Conservation (phyloP, 30 jellyfish, hydroid and myxozoan genomes). For the Clytia hemisphaerica region DNA sequence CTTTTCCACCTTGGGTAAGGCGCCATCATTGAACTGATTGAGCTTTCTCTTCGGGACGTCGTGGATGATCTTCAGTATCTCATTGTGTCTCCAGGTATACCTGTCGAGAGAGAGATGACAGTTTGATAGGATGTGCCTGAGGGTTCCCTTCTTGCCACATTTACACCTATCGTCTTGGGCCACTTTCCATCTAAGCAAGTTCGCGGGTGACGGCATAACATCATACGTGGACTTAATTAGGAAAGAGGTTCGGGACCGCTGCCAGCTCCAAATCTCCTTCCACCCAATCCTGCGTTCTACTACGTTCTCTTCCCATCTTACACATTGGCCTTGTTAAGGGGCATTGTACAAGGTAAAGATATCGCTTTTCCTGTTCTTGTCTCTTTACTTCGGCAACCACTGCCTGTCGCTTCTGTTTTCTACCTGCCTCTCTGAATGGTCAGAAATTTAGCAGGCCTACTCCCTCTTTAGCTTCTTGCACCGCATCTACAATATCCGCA, state of each 20-base stretch:
- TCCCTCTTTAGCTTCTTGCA: too few relatives aligned
- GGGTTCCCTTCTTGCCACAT: slow-evolving; percentile 9
- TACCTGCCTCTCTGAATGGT: too few relatives aligned
- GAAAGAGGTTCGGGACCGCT: slow-evolving; percentile 1
- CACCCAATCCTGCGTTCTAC: slow-evolving; percentile 1
- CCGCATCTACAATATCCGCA: too few relatives aligned
- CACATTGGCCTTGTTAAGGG: neutral
- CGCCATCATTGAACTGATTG: neutral
- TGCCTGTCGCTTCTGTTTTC: too few relatives aligned
- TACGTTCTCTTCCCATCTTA: too few relatives aligned
- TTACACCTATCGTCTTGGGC: slow-evolving; percentile 6
- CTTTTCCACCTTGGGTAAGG: neutral
- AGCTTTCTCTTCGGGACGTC: neutral
- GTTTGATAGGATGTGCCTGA: slow-evolving; percentile 13
- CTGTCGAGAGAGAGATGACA: too few relatives aligned
- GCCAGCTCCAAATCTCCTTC: slow-evolving; percentile 18
- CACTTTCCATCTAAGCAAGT: slow-evolving; percentile 2
- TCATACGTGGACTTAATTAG: slow-evolving; percentile 3
- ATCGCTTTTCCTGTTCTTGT: too few relatives aligned
- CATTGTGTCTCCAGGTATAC: too few relatives aligned
- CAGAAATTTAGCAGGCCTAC: too few relatives aligned
- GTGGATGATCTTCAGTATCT: neutral
- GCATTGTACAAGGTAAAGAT: slow-evolving; percentile 12
- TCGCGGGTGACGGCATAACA: slow-evolving; percentile 3
- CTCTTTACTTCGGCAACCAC: too few relatives aligned